Conservation (phyloP, 92 coral and sea anemone species). For the Umimayanthus kanabou region DNA sequence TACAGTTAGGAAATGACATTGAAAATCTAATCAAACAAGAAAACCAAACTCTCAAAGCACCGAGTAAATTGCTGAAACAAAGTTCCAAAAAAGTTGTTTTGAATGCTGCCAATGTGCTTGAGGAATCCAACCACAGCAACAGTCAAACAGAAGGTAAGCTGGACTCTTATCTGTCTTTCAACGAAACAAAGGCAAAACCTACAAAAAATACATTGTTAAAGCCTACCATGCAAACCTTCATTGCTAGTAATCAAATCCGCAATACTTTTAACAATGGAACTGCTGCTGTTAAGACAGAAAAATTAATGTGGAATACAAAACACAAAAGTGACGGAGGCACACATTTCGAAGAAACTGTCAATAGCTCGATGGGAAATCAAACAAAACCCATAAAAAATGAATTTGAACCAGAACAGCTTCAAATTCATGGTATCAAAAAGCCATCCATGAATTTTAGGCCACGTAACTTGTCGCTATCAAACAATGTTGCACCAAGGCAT, state of each 20-base stretch:
- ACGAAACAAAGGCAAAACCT: neutral
- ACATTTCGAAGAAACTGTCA: neutral
- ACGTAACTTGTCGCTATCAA: neutral
- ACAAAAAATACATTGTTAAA: neutral
- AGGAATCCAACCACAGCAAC: neutral
- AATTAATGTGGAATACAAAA: neutral
- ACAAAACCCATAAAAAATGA: neutral
- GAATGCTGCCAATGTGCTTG: neutral
- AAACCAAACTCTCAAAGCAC: conserved; percentile 7
- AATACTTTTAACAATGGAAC: neutral
- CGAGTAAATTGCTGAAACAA: conserved; percentile 5
- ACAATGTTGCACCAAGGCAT: neutral
- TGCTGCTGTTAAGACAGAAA: neutral
- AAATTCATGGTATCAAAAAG: neutral
- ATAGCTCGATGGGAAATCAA: neutral
- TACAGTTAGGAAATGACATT: neutral
- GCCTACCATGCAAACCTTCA: neutral
- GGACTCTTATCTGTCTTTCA: neutral
- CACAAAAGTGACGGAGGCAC: neutral
- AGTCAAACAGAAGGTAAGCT: neutral
- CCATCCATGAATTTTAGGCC: neutral
- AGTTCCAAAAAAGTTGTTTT: neutral
- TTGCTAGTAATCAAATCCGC: neutral
- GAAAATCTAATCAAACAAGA: too few species aligned
- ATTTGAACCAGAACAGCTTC: neutral